Evolutionary conservation across 2,113 vertebrate genomes (phyloP).

Genomic region (Atrichornis clamosus): DNA sequence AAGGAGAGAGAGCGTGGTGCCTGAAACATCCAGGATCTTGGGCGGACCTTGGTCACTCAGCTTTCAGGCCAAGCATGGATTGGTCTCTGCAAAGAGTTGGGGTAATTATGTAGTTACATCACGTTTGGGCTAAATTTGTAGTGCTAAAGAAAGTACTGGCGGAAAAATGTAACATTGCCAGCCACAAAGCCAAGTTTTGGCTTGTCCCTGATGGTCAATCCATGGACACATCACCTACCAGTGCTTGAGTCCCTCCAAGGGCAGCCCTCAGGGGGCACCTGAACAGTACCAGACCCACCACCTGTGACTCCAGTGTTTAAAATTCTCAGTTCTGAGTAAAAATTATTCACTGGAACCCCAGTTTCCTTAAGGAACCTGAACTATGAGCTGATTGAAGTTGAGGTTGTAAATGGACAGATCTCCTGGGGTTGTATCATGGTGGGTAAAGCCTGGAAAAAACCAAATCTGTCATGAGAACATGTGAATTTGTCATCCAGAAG

Average conservation of each 20-base stretch:
- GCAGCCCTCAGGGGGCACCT: neutral
- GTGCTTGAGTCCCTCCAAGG: neutral
- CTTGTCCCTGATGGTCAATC: neutral
- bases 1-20: neutral
- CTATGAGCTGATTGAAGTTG: neutral
- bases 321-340: neutral
- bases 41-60: fast-evolving
- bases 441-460: neutral
- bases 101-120: too few species aligned
- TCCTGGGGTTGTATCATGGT: neutral
- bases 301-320: fast-evolving
- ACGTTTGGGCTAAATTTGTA: neutral
- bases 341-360: neutral
- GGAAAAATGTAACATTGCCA: neutral
- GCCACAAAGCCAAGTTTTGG: neutral
- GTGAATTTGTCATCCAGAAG: neutral
- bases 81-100: fast-evolving
- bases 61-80: neutral
- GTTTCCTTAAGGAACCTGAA: neutral
- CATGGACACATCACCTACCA: fast-evolving
- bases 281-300: neutral
- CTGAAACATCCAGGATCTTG: neutral
- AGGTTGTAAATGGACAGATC: neutral
- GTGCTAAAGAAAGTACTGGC: neutral
- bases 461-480: neutral